These are phyloP conservation scores for Caloenas nicobarica DNA, from an alignment of 2,113 vertebrate genomes.

Conservation along the genomic window DNA sequence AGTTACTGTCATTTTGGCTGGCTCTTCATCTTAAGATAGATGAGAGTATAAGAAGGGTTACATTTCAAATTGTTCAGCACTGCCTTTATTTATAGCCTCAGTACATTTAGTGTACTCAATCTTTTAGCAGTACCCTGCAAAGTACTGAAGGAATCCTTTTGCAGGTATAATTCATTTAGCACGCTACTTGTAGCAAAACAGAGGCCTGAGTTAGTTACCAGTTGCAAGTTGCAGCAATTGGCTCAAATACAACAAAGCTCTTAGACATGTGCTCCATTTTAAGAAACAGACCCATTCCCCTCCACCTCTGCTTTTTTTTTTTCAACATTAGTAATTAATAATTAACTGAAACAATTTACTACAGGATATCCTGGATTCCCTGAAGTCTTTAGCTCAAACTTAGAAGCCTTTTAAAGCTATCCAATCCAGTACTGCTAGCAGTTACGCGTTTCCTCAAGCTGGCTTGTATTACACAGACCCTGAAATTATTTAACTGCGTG, in stretches of 20 bases:
- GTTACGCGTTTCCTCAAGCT: not conserved
- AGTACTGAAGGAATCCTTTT: not conserved
- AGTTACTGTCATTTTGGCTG: not conserved
- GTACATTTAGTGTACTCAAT: not conserved
- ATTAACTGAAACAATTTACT: not conserved
- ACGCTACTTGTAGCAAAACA: not conserved
- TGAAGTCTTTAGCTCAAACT: not conserved
- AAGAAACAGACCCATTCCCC: not conserved
- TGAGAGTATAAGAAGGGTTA: not conserved
- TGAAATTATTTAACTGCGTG: not conserved
- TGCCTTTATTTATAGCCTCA: slow-evolving; percentile 5
- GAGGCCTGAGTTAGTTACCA: not conserved
- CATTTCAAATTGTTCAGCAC: not conserved
- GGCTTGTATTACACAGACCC: not conserved
- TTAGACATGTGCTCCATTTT: not conserved
- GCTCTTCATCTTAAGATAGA: not conserved
- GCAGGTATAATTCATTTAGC: not conserved
- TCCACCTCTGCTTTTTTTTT: not conserved
- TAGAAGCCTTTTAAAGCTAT: not conserved
- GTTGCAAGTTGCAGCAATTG: not conserved
- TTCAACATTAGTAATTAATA: not conserved
- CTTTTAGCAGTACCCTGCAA: not conserved
- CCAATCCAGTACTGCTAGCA: not conserved
- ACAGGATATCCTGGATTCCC: not conserved
- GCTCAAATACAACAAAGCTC: not conserved